Percentiles rank a stretch among this genome's conserved stretches.
Evolutionary conservation across 2,113 vertebrate species (phyloP).

Genomic region (Corythoichthys haematopterus): DNA sequence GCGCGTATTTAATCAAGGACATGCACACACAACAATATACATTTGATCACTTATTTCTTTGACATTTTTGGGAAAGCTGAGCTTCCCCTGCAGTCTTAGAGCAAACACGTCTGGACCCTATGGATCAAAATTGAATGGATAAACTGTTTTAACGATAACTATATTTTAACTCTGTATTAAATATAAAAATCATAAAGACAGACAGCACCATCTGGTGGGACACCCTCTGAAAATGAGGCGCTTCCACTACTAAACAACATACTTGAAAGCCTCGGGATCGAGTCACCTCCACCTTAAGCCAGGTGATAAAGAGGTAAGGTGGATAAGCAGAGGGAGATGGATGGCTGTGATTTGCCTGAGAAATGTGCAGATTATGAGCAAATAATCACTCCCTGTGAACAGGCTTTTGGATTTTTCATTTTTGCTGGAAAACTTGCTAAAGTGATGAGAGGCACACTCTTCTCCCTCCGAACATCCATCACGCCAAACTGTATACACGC

Average conservation of each 20-base stretch:
- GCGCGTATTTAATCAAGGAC: no score
- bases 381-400: conserved; percentile 55
- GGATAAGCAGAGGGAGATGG: conserved; percentile 56
- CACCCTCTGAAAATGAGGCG: background rate
- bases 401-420: conserved; percentile 40
- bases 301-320: conserved; percentile 2
- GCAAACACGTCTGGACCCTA: no score
- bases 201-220: conserved; percentile 1
- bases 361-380: conserved; percentile 59
- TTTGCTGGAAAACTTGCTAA: background rate
- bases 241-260: background rate
- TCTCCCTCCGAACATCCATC: conserved; percentile 21
- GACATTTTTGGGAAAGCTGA: no score
- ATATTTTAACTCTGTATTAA: no score
- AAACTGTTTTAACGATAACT: no score
- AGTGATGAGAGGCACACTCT: background rate
- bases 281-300: background rate
- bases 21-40: no score
- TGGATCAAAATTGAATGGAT: no score
- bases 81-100: no score
- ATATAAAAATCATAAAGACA: background rate
- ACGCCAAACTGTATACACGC: background rate
- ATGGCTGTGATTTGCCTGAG: conserved; percentile 63
- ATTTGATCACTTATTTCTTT: no score
- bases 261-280: background rate